Percentiles rank a stretch among this genome's conserved stretches.
These are phyloP conservation scores for Melanchra persicariae DNA, from an alignment of 2,888 invertebrate species.

Conservation along the genomic window DNA sequence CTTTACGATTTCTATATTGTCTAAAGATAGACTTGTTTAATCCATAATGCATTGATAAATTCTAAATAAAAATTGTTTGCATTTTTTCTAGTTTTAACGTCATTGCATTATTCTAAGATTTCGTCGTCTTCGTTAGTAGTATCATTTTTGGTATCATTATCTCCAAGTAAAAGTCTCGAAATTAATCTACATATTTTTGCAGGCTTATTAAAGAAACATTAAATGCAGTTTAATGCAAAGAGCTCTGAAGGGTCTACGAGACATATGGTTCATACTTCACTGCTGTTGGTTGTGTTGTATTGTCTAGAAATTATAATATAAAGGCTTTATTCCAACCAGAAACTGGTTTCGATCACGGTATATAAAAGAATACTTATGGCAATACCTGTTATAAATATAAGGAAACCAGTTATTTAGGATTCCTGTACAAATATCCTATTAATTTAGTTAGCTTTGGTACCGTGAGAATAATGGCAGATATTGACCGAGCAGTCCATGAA, in stretches of 20 bases:
- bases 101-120: not conserved
- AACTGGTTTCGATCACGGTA: slow-evolving; percentile 45
- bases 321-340: slow-evolving; percentile 24
- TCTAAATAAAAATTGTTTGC: not conserved
- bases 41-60: slow-evolving; percentile 56
- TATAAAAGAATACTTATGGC: slow-evolving; percentile 37
- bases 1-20: slow-evolving; percentile 67
- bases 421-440: slow-evolving; percentile 32
- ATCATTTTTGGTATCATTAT: not conserved
- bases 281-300: not conserved
- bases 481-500: not conserved
- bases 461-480: slow-evolving; percentile 43
- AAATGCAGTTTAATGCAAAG: not conserved
- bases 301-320: slow-evolving; percentile 28
- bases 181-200: not conserved
- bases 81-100: slow-evolving; percentile 9
- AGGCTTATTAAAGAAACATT: not conserved
- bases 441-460: slow-evolving; percentile 41
- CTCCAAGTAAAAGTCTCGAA: no score
- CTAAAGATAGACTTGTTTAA: slow-evolving; percentile 61
- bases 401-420: slow-evolving; percentile 56
- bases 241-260: not conserved
- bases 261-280: slow-evolving; percentile 27
- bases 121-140: not conserved
- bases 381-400: slow-evolving; percentile 37